Percentiles rank a stretch among this genome's conserved stretches.
phyloP scores from a whole-genome alignment of 2,113 vertebrate species.

The Malurus alboscapulatus region DNA sequence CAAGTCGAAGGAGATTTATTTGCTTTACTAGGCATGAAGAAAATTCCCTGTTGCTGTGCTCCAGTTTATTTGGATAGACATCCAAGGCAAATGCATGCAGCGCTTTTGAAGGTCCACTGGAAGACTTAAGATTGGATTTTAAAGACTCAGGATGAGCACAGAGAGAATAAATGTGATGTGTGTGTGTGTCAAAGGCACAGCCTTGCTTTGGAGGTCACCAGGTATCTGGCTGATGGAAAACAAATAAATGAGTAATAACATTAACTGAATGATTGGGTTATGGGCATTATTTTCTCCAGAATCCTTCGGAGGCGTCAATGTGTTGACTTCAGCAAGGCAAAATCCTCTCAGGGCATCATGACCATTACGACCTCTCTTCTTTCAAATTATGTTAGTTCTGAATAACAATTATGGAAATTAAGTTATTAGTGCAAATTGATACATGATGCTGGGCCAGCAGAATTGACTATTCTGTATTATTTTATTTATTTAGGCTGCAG shows the following conservation, averaged over 20 bases:
- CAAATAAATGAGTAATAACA: conserved; percentile 26
- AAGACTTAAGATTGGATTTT: not conserved
- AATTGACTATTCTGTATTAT: conserved; percentile 15
- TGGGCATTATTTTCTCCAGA: not conserved
- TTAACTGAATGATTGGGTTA: conserved; percentile 18
- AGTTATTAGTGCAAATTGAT: conserved; percentile 51
- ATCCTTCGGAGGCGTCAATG: conserved; percentile 6
- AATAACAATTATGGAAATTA: conserved; percentile 50
- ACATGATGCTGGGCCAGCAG: conserved; percentile 2
- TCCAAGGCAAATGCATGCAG: not conserved
- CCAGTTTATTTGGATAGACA: not conserved
- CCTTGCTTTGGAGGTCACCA: conserved; percentile 1
- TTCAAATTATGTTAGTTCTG: conserved; percentile 46
- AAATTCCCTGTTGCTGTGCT: not conserved
- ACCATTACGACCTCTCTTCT: conserved; percentile 42
- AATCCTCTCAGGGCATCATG: conserved; percentile 47
- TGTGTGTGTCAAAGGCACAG: conserved; percentile 14
- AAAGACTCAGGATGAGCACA: not conserved
- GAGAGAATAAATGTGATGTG: not conserved
- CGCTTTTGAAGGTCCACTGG: not conserved
- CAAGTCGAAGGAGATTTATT: not conserved
- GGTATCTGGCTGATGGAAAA: not conserved
- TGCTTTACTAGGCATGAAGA: not conserved
- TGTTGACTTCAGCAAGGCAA: conserved; percentile 53
- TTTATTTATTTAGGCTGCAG: conserved; percentile 49